Conservation (phyloP, 2,797 vertebrate species). For the Cephalopachus bancanus region DNA sequence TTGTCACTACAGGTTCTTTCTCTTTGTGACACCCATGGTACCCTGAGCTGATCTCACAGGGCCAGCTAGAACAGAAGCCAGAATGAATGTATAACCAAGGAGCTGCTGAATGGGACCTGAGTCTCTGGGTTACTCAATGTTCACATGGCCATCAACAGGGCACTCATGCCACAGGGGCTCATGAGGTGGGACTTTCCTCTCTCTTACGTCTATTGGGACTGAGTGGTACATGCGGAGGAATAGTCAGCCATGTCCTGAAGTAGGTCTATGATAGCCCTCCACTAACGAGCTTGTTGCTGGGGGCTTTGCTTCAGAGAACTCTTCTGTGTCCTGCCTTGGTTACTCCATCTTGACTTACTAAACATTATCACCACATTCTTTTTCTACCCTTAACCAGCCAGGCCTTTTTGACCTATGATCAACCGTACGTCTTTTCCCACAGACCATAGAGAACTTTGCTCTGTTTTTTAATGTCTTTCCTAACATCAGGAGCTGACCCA, state of each 20-base stretch:
- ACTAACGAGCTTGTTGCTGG: not conserved
- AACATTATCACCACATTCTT: not conserved
- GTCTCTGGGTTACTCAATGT: not conserved
- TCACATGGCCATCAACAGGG: not conserved
- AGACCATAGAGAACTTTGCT: not conserved
- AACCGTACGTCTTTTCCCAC: not conserved
- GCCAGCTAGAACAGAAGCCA: not conserved
- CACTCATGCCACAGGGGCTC: not conserved
- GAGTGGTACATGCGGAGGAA: not conserved
- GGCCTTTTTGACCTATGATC: not conserved
- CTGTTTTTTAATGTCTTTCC: not conserved
- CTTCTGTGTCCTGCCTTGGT: not conserved
- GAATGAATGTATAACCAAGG: not conserved
- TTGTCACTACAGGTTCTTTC: not conserved
- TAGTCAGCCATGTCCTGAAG: rapidly evolving
- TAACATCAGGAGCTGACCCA: not conserved
- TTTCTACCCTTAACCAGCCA: not conserved
- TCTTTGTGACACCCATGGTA: not conserved
- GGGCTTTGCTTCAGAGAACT: not conserved
- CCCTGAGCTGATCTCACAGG: not conserved
- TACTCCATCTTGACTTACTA: not conserved
- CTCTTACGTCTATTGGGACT: not conserved
- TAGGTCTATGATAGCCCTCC: not conserved
- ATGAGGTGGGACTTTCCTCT: not conserved
- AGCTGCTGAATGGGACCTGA: not conserved